These are phyloP conservation scores for Chydorus sphaericus DNA, from an alignment of 2,888 invertebrate genomes.

Conservation along the genomic window DNA sequence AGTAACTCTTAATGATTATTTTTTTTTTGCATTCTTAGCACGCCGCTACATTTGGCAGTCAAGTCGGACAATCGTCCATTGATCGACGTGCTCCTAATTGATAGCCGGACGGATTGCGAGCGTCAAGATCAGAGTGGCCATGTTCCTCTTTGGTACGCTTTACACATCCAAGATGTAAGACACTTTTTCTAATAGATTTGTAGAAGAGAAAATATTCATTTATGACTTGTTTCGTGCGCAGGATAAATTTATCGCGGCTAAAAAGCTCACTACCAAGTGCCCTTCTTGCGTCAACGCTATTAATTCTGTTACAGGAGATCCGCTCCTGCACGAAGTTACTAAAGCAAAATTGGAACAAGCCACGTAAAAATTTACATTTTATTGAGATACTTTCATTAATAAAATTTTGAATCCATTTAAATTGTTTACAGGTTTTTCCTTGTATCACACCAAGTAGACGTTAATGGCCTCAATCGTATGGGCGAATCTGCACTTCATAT, in stretches of 20 bases:
- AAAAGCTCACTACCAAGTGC: constrained; percentile 48
- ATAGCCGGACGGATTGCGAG: constrained; percentile 37
- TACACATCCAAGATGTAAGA: constrained; percentile 27
- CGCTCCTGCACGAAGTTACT: constrained; percentile 58
- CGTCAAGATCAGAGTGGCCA: constrained; percentile 56
- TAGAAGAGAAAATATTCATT: neutral
- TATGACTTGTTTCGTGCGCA: neutral
- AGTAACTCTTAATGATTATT: no score
- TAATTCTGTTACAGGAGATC: constrained; percentile 52
- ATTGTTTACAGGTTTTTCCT: constrained; percentile 7
- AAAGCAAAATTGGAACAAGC: constrained; percentile 47
- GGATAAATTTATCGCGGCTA: constrained; percentile 26
- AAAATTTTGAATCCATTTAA: neutral
- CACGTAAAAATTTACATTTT: no score
- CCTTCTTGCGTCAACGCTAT: constrained; percentile 51
- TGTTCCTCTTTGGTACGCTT: constrained; percentile 63
- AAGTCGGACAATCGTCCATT: constrained; percentile 56
- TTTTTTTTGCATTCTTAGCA: no score
- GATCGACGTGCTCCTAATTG: constrained; percentile 54
- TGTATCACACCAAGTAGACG: neutral
- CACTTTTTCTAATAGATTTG: no score
- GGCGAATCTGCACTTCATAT: constrained; percentile 67
- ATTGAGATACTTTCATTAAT: no score
- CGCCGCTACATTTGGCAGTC: constrained; percentile 71
- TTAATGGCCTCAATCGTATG: constrained; percentile 18